phyloP scores from a whole-genome alignment of 2,797 vertebrate genomes.

The Sandelia bainsii region DNA sequence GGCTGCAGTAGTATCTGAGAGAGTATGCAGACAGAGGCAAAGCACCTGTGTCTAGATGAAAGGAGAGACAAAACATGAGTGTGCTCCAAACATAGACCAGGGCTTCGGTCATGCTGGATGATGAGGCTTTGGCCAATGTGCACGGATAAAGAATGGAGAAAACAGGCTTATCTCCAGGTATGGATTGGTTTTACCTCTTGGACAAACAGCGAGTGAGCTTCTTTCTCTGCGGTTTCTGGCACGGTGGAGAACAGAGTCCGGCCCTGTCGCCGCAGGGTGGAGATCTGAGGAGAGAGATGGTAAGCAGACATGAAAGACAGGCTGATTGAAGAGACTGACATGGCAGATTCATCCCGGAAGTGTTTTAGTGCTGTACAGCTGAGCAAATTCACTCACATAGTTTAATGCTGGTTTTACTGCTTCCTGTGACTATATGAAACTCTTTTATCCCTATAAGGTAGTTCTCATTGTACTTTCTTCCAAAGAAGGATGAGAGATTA shows the following conservation, averaged over 20 bases:
- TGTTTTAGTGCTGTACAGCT: conserved; percentile 30
- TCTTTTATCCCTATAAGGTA: conserved; percentile 13
- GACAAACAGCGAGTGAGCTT: conserved; percentile 93
- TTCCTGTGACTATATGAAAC: conserved; percentile 9
- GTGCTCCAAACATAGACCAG: conserved; percentile 27
- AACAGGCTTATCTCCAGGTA: conserved; percentile 47
- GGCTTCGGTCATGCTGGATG: conserved; percentile 6
- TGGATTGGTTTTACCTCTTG: conserved; percentile 89
- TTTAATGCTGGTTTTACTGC: conserved; percentile 21
- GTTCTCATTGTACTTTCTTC: conserved; percentile 10
- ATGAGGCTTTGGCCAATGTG: not conserved
- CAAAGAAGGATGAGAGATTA: conserved; percentile 30
- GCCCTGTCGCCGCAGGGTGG: conserved; percentile 89
- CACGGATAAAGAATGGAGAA: conserved; percentile 26
- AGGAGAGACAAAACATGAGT: conserved; percentile 37
- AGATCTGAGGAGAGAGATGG: conserved; percentile 84
- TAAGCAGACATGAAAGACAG: conserved; percentile 49
- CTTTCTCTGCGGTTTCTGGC: conserved; percentile 91
- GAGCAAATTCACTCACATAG: not conserved
- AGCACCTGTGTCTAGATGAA: conserved; percentile 53
- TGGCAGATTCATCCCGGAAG: conserved; percentile 26
- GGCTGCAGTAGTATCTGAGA: conserved; percentile 1
- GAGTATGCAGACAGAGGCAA: conserved; percentile 20
- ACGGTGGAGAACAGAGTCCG: conserved; percentile 91
- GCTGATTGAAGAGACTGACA: conserved; percentile 23